Evolutionary conservation across 1,140 invertebrate genomes (phyloP), one percentile per base, ranked within the genome.

Genomic region (Muscidifurax raptorellus): DNA sequence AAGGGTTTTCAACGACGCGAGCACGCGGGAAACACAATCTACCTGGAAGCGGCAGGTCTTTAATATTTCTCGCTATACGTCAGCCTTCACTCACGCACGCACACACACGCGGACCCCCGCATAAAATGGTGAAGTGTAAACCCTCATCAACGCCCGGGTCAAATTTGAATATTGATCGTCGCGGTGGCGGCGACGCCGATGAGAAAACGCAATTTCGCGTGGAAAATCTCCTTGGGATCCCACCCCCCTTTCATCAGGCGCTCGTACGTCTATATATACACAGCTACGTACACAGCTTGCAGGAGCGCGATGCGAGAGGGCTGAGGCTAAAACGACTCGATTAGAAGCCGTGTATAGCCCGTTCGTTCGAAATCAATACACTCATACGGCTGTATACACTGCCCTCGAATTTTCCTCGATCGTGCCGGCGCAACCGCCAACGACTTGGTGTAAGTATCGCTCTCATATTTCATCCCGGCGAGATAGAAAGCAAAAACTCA

Each of bases 101-200:
- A 40, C 36, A 36, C 5, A 0, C 67, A 0, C 27, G 25, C 67
- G 7, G 18, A 59, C 7, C 22, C 18, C 52, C 15, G 27, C 18
- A 13, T 69, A 74, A 36, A 74, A 36, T 40, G 13, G 15, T 12
- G 18, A 30, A 74, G 30, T n/a, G n/a, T 25, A 69, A 69, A 12
- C 12, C n/a, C 47, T 64, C 28, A 30, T 64, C 76, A 64, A 28
- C 76, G 22, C 47, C 15, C 18, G 36, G 15, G 12, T 47, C 27
- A 47, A 78, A 78, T 78, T 78, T 78, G 27, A 30, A 64, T 78
- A 78, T 78, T 36, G 76, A 78, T 64, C 76, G 47, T n/a, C n/a
- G 15, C 47, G 47, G 18, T 52, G 2, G 47, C 13, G 13, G 18
- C 15, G 13, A 1, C 9, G 13, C 13, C 1, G n/a, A 47, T 5